Conservation (phyloP, 2,797 vertebrate genomes). For the Schizothorax lantsangensis region DNA sequence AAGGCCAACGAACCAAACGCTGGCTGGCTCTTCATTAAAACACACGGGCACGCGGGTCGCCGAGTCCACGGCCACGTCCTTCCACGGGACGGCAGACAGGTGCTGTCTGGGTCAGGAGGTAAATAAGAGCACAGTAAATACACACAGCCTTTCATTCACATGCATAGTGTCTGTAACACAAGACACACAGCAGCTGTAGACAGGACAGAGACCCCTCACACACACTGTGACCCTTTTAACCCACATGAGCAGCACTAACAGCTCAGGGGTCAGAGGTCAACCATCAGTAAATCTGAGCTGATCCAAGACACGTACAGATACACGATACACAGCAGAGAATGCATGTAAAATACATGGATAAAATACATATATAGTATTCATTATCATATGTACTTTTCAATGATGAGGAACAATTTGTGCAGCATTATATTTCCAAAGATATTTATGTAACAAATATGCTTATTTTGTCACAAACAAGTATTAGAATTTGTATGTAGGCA, state of each 20-base stretch:
- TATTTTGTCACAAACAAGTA: too few species aligned
- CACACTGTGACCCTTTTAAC: background rate
- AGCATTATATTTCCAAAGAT: background rate
- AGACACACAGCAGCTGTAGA: conserved; percentile 14
- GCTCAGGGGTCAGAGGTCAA: conserved; percentile 3
- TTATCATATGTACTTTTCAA: background rate
- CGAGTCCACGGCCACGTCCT: conserved; percentile 73
- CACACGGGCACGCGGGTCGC: conserved; percentile 72
- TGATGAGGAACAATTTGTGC: background rate
- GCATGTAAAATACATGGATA: background rate
- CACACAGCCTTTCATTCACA: conserved; percentile 51
- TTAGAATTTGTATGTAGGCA: background rate
- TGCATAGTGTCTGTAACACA: conserved; percentile 37
- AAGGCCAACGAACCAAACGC: conserved; percentile 1
- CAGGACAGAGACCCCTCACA: conserved; percentile 7
- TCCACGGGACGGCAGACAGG: conserved; percentile 85
- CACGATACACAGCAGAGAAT: background rate
- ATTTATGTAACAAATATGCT: background rate
- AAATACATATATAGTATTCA: background rate
- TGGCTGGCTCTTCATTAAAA: background rate
- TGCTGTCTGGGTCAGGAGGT: conserved; percentile 84
- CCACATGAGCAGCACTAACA: background rate
- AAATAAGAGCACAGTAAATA: conserved; percentile 73
- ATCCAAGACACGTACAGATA: background rate
- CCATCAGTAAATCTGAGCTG: background rate